A percentile compares a stretch with the other conserved stretches of the same genome.
Conservation (phyloP, 2,113 vertebrate species). For the Perca fluviatilis region DNA sequence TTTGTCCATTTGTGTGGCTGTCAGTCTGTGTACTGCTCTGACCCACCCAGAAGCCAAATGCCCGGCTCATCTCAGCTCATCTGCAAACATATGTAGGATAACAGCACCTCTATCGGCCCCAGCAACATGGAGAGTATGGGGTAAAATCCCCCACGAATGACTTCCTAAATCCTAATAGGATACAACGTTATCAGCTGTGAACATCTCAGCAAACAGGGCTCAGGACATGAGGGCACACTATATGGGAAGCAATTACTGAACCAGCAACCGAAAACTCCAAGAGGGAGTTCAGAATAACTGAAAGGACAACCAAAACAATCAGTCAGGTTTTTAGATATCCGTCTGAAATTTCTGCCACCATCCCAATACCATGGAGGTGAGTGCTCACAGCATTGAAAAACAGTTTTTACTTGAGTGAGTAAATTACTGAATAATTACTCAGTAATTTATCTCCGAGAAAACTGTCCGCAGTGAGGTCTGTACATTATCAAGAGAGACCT, state of each 20-base stretch:
- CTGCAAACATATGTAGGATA: conserved; percentile 29
- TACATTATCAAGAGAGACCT: too few species aligned
- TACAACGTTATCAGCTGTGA: conserved; percentile 13
- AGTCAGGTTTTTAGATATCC: background rate
- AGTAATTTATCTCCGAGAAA: background rate
- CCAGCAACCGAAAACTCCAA: background rate
- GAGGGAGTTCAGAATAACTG: background rate
- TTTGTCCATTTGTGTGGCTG: background rate
- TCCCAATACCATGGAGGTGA: background rate
- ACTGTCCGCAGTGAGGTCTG: too few species aligned
- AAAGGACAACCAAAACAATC: background rate
- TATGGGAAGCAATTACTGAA: background rate
- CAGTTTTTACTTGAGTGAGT: background rate
- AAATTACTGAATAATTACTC: background rate
- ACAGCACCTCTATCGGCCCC: background rate
- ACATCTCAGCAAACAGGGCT: conserved; percentile 31
- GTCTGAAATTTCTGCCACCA: background rate
- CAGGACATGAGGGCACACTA: background rate
- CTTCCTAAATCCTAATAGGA: conserved; percentile 37
- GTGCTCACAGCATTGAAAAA: background rate
- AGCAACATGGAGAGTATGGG: background rate
- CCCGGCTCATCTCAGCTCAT: conserved; percentile 34
- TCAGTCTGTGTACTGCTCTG: conserved; percentile 8
- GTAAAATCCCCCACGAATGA: conserved; percentile 35
- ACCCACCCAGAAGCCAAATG: conserved; percentile 16